phyloP scores from a whole-genome alignment of 2,888 invertebrate genomes.

The Acanthosepion esculentum region DNA sequence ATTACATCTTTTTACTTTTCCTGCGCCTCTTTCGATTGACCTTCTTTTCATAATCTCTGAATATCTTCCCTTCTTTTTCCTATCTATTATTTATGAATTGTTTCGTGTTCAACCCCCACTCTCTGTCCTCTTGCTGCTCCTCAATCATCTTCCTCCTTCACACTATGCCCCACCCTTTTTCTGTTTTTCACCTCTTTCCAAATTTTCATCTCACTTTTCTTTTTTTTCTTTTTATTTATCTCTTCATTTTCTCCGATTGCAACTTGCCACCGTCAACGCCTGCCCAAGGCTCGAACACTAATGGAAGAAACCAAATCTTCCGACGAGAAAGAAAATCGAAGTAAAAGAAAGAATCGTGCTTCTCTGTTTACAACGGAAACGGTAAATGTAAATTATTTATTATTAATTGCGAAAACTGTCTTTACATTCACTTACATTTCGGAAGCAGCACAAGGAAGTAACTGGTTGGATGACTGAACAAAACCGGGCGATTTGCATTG shows the following conservation, averaged over 20 bases:
- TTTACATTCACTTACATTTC: not conserved
- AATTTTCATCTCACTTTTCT: no score
- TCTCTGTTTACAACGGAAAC: not conserved
- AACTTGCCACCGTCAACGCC: not conserved
- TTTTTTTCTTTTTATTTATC: not conserved
- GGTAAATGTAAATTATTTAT: constrained; percentile 10
- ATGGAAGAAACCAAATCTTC: not conserved
- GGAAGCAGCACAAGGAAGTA: not conserved
- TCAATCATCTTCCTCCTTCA: no score
- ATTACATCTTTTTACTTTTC: not conserved
- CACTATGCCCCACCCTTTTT: no score
- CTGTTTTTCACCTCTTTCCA: no score
- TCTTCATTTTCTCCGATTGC: not conserved
- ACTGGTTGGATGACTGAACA: not conserved
- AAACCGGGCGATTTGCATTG: not conserved
- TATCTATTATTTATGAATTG: no score
- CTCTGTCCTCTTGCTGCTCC: no score
- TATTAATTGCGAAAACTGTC: not conserved
- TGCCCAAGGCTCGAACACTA: not conserved
- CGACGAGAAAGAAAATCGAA: constrained; percentile 33
- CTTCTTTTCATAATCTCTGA: no score
- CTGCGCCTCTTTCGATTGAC: not conserved
- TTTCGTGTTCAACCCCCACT: no score
- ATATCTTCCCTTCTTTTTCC: no score
- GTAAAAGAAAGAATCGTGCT: not conserved